Evolutionary conservation across 2,113 vertebrate species (phyloP), one percentile per base, ranked within the genome.

Genomic region (Triplophysa tibetana): DNA sequence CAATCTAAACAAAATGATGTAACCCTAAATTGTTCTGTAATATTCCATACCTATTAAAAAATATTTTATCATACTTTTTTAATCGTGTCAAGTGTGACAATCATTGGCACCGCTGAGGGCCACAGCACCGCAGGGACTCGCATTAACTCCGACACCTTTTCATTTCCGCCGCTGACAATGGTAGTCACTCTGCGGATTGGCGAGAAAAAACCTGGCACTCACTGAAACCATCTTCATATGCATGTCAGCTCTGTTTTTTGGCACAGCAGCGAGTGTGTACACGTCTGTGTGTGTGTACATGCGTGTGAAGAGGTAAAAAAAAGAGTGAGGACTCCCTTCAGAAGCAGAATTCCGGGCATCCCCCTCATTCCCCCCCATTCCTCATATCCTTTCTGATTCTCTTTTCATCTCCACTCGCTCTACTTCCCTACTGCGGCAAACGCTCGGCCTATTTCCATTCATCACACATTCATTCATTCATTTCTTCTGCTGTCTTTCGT

Each of bases 401-500:
- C 63, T 70, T 77, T 80, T 80, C 78, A 77, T 80, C 84, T 72
- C 79, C 77, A 70, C 50, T 73, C 78, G 21, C 78, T 80, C 65
- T 17, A 58, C 73, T 80, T 73, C 73, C 29, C 77, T 82, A 68
- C 81, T 85, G 72, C 66, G 77, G 82, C 76, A 83, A 75, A 81
- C 13, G 50, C 73, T 83, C 52, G 17, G 54, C 82, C 82, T 68
- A 81, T 76, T 81, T 84, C 82, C 79, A 84, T 78, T 81, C 68
- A 70, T 72, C 70, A 72, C 4, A 54, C 64, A 81, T 81, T 69
- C 82, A 77, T 81, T 74, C 75, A 74, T 81, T 74, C 75, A 74
- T 74, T 77, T 77, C 52, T 64, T 67, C 48, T 8, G 11, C 66
- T 52, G 61, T 50, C 82, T 61, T 70, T 43, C 68, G n/a, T 41